Conservation (phyloP, 2,888 invertebrate genomes). For the Gonocerus acuteangulatus region DNA sequence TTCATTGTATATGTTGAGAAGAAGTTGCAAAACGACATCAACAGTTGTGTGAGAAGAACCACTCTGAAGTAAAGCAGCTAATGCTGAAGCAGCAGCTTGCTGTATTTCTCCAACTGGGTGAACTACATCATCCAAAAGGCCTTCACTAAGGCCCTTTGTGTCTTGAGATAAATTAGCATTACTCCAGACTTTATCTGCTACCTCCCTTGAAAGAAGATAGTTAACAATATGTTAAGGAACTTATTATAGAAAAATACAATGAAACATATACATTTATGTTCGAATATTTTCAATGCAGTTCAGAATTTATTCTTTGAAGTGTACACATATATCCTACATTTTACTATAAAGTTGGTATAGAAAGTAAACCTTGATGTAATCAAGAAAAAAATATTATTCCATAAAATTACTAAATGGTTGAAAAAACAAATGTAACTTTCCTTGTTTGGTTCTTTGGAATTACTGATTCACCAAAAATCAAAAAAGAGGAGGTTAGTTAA, state of each 20-base stretch:
- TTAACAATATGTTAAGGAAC: background rate
- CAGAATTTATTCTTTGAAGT: too few species aligned
- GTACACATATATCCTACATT: too few species aligned
- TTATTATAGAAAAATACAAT: background rate
- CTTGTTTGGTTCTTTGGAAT: too few species aligned
- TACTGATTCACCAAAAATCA: too few species aligned
- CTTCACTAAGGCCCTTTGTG: conserved; percentile 48
- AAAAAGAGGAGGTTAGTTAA: too few species aligned
- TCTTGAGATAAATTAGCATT: conserved; percentile 49
- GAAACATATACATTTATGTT: too few species aligned
- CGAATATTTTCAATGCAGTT: too few species aligned
- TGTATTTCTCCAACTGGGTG: conserved; percentile 78
- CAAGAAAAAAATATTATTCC: too few species aligned
- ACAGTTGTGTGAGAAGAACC: conserved; percentile 42
- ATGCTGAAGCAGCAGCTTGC: conserved; percentile 69
- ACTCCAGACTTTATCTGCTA: conserved; percentile 59
- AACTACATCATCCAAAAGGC: conserved; percentile 61
- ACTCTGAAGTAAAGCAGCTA: conserved; percentile 58
- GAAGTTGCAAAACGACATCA: conserved; percentile 39
- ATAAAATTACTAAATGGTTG: too few species aligned
- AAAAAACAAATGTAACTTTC: too few species aligned
- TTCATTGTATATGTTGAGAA: conserved; percentile 67
- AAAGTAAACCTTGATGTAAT: too few species aligned
- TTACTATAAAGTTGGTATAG: too few species aligned
- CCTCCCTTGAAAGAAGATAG: conserved; percentile 43